Conservation (phyloP, 2,797 vertebrate species). For the Gorsachius magnificus region DNA sequence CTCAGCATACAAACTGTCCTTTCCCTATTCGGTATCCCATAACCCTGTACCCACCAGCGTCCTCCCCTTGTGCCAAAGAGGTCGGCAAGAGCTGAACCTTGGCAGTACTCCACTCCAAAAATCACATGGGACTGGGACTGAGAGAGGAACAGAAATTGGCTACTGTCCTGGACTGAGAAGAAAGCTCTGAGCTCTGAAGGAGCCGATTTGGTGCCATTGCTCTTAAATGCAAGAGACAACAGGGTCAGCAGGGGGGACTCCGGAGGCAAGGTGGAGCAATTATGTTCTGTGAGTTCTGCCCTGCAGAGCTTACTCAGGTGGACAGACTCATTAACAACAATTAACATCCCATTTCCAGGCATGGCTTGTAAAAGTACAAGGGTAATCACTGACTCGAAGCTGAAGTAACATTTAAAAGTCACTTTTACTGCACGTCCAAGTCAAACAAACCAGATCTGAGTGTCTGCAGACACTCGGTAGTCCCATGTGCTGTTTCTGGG, state of each 20-base stretch:
- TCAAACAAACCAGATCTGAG: slow-evolving; percentile 9
- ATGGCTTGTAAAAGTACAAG: neutral
- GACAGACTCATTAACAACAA: slow-evolving; percentile 35
- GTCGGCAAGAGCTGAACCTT: neutral
- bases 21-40: neutral
- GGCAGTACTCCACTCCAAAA: neutral
- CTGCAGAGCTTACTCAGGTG: slow-evolving; percentile 34
- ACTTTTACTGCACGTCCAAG: slow-evolving; percentile 17
- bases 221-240: neutral
- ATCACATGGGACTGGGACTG: neutral
- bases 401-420: slow-evolving; percentile 34
- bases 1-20: neutral
- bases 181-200: neutral
- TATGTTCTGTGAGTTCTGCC: neutral
- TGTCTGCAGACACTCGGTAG: neutral
- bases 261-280: neutral
- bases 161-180: neutral
- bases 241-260: neutral
- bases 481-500: slow-evolving; percentile 16
- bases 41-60: neutral
- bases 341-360: slow-evolving; percentile 57
- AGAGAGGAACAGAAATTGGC: neutral
- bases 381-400: slow-evolving; percentile 19
- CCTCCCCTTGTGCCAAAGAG: neutral
- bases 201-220: neutral